A percentile compares a stretch with the other conserved stretches of the same genome.
Conservation (phyloP, 2,888 invertebrate species). For the Blastobasis adustella region DNA sequence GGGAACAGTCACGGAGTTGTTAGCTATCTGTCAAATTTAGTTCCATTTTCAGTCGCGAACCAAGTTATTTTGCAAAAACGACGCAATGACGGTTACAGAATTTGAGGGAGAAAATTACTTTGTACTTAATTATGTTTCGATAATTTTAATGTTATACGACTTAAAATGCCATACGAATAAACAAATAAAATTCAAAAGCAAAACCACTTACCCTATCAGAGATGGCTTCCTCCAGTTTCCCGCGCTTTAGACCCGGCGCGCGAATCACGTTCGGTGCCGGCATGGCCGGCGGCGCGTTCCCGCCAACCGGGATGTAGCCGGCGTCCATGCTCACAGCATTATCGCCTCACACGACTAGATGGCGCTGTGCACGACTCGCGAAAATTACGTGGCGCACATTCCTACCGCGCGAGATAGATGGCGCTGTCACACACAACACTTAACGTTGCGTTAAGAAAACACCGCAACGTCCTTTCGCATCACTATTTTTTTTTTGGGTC, state of each 20-base stretch:
- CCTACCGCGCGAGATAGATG: too few relatives aligned
- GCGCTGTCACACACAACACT: conserved; percentile 10
- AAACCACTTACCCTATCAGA: conserved; percentile 82
- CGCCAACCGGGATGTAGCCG: conserved; percentile 61
- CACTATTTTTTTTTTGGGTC: conserved; percentile 11
- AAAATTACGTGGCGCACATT: not conserved
- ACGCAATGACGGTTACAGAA: too few relatives aligned
- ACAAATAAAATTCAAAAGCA: too few relatives aligned
- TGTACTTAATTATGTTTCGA: too few relatives aligned
- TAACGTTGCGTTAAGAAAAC: conserved; percentile 12
- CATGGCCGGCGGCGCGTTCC: conserved; percentile 34
- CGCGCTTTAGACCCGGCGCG: conserved; percentile 85
- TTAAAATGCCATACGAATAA: too few relatives aligned
- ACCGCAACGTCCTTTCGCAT: conserved; percentile 23
- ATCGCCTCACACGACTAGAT: conserved; percentile 43
- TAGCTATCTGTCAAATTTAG: too few relatives aligned
- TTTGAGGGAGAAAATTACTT: too few relatives aligned
- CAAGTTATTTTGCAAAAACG: too few relatives aligned
- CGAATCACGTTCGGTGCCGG: conserved; percentile 80
- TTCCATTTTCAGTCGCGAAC: too few relatives aligned
- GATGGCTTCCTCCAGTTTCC: conserved; percentile 84
- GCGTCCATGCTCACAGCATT: conserved; percentile 58
- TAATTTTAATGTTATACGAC: too few relatives aligned
- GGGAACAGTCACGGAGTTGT: too few relatives aligned
- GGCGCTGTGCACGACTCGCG: conserved; percentile 30